These are phyloP conservation scores for Julus scanicus DNA, from an alignment of 2,888 invertebrate species.

Conservation along the genomic window DNA sequence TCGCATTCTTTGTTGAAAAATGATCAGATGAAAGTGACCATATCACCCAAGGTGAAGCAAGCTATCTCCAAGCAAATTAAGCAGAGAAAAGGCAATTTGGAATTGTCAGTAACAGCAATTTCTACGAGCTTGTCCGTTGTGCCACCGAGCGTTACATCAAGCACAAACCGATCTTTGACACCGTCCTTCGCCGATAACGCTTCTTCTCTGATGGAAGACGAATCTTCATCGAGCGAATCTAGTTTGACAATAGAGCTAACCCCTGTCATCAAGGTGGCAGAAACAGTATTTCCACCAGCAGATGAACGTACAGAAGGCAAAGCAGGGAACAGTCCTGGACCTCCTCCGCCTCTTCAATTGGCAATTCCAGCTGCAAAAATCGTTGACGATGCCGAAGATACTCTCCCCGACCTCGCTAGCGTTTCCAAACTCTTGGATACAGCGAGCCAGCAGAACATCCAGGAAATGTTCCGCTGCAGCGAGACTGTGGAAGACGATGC, in stretches of 20 bases:
- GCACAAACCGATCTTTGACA: background rate
- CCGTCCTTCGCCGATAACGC: background rate
- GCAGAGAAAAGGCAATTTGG: slow-evolving; percentile 55
- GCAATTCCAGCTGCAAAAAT: background rate
- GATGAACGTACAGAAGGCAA: background rate
- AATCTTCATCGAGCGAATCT: background rate
- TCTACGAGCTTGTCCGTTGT: background rate
- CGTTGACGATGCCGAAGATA: slow-evolving; percentile 50
- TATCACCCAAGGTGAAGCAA: slow-evolving; percentile 58
- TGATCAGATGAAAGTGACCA: slow-evolving; percentile 36
- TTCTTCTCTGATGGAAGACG: background rate
- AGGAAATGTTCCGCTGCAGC: slow-evolving; percentile 71
- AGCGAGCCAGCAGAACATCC: slow-evolving; percentile 75
- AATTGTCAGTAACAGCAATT: background rate
- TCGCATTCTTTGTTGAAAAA: slow-evolving; percentile 22
- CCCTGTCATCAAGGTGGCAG: background rate
- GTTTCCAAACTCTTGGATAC: slow-evolving; percentile 81
- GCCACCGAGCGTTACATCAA: background rate
- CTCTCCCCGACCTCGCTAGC: slow-evolving; percentile 76
- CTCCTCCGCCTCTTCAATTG: background rate
- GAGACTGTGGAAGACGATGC: slow-evolving; percentile 67
- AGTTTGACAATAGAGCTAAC: background rate
- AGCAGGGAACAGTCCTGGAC: background rate
- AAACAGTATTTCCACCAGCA: slow-evolving; percentile 29
- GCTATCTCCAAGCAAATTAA: slow-evolving; percentile 59